These are phyloP conservation scores for Heptranchias perlo DNA, from an alignment of 2,113 vertebrate species.

Conservation along the genomic window DNA sequence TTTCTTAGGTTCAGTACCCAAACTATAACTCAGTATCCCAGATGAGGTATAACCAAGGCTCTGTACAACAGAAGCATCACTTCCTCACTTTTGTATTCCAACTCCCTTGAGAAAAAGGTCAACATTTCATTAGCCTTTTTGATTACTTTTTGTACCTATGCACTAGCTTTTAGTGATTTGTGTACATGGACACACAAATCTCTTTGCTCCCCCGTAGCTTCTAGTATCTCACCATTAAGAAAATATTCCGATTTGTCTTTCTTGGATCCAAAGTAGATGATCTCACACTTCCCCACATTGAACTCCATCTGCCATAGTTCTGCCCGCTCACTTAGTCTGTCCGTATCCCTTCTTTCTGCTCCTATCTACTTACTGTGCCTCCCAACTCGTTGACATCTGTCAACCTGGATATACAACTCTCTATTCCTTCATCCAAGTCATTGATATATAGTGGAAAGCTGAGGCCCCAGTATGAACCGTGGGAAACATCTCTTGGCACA, in stretches of 20 bases:
- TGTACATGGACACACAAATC: not conserved
- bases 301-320: no score
- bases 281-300: no score
- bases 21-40: not conserved
- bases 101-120: not conserved
- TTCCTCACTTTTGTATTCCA: not conserved
- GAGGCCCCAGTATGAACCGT: not conserved
- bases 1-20: not conserved
- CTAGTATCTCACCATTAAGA: no score
- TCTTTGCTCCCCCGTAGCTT: not conserved
- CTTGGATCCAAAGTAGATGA: no score
- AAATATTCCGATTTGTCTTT: no score
- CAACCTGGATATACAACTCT: no score
- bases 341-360: no score
- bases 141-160: not conserved
- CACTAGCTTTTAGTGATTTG: not conserved
- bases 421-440: no score
- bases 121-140: not conserved
- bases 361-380: no score
- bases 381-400: no score
- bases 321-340: no score
- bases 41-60: not conserved
- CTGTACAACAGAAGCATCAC: not conserved
- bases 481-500: not conserved
- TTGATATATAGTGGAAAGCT: no score